Conservation (phyloP, 2,888 invertebrate genomes). For the Heteromyza rotundicornis region DNA sequence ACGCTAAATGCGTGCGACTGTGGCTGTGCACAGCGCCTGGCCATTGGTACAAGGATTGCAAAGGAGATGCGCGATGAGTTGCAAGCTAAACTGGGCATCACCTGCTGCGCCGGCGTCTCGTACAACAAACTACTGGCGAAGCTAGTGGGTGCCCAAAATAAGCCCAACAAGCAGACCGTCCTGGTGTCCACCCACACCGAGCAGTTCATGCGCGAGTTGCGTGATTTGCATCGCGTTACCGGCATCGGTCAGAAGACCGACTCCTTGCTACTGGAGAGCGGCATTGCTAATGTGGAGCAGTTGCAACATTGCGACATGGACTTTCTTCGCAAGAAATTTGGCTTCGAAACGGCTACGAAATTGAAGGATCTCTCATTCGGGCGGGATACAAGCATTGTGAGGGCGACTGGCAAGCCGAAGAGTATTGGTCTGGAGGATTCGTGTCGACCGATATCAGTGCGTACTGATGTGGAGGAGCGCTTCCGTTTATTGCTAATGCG, state of each 20-base stretch:
- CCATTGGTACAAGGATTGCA: conserved; percentile 76
- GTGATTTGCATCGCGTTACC: conserved; percentile 71
- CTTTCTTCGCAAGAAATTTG: conserved; percentile 70
- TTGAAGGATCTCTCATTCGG: conserved; percentile 76
- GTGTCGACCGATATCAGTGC: conserved; percentile 74
- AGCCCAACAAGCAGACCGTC: conserved; percentile 84
- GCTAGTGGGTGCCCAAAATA: conserved; percentile 74
- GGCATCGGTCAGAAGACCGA: conserved; percentile 78
- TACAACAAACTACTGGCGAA: conserved; percentile 86
- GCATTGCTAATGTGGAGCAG: conserved; percentile 72
- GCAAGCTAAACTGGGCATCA: conserved; percentile 73
- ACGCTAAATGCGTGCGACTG: conserved; percentile 69
- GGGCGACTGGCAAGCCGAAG: conserved; percentile 77
- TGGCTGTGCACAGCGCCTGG: conserved; percentile 75
- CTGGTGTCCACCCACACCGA: conserved; percentile 74
- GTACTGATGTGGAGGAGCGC: conserved; percentile 76
- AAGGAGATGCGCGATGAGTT: conserved; percentile 76
- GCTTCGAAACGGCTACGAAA: conserved; percentile 72
- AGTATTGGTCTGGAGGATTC: conserved; percentile 82
- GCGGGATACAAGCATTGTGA: conserved; percentile 75
- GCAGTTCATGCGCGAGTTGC: conserved; percentile 71
- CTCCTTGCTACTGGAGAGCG: conserved; percentile 70
- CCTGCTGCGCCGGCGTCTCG: conserved; percentile 82
- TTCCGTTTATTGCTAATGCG: conserved; percentile 73
- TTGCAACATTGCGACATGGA: conserved; percentile 70